Evolutionary conservation across 1,140 invertebrate genomes (phyloP).

Genomic region (Dreissena polymorpha): DNA sequence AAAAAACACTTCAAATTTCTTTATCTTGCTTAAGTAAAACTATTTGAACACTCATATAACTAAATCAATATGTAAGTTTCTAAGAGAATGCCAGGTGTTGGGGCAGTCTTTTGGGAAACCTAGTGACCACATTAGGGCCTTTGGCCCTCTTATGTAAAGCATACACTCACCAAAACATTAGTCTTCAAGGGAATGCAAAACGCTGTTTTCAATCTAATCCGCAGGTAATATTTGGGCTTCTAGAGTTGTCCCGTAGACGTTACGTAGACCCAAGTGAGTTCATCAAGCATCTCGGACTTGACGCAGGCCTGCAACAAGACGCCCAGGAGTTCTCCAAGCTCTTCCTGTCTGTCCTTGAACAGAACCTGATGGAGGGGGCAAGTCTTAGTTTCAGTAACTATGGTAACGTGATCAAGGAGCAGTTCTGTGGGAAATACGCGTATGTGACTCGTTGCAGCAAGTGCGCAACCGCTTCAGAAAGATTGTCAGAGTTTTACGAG

Average conservation of each 20-base stretch:
- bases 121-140: too few species aligned
- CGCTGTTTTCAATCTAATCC: too few species aligned
- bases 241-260: constrained; percentile 83
- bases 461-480: constrained; percentile 83
- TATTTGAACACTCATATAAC: too few species aligned
- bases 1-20: too few species aligned
- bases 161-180: too few species aligned
- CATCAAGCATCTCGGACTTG: constrained; percentile 84
- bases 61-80: too few species aligned
- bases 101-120: too few species aligned
- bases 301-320: constrained; percentile 85
- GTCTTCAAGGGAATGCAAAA: too few species aligned
- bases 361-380: constrained; percentile 59
- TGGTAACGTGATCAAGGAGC: constrained; percentile 82
- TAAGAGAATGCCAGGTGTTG: too few species aligned
- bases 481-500: constrained; percentile 85
- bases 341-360: constrained; percentile 84
- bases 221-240: constrained; percentile 85
- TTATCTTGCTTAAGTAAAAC: too few species aligned
- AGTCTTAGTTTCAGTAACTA: constrained; percentile 77
- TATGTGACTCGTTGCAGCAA: constrained; percentile 85
- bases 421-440: constrained; percentile 85
- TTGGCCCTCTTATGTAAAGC: too few species aligned
- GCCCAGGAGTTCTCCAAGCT: constrained; percentile 88
- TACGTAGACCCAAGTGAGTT: constrained; percentile 85